Percentiles rank a stretch among this genome's conserved stretches.
Conservation (phyloP, 2,113 vertebrate genomes). For the western clawed frog (Xenopus tropicalis) region DNA sequence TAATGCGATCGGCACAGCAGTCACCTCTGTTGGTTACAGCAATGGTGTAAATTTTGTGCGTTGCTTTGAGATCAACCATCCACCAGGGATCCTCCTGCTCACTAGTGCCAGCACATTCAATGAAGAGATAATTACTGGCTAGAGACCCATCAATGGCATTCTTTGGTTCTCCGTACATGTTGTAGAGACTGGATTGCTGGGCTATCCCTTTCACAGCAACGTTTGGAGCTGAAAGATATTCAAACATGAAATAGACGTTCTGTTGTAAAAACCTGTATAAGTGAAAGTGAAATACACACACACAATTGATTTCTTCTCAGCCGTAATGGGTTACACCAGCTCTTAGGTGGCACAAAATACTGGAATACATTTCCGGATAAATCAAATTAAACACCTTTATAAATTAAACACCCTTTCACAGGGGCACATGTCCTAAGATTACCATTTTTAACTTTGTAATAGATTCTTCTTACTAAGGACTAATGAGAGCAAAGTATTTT, state of each 20-base stretch:
- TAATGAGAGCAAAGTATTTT: too few species aligned
- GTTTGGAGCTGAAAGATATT: slow-evolving; percentile 36
- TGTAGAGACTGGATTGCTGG: slow-evolving; percentile 43
- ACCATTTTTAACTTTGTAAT: too few species aligned
- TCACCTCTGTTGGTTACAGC: slow-evolving; percentile 23
- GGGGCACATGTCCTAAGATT: too few species aligned
- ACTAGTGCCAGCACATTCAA: slow-evolving; percentile 38
- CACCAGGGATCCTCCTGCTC: slow-evolving; percentile 12
- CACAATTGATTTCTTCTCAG: too few species aligned
- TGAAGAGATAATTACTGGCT: slow-evolving; percentile 30
- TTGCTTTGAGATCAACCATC: slow-evolving; percentile 27
- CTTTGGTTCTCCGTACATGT: slow-evolving; percentile 22
- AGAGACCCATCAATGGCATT: slow-evolving; percentile 46
- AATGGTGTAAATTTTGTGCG: slow-evolving; percentile 20
- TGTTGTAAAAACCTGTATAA: too few species aligned
- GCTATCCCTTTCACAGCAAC: slow-evolving; percentile 36
- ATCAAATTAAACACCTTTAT: too few species aligned
- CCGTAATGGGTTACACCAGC: too few species aligned
- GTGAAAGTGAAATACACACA: too few species aligned
- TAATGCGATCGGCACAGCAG: slow-evolving; percentile 15
- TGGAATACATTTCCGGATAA: too few species aligned
- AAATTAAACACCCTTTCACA: too few species aligned
- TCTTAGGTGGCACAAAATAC: too few species aligned
- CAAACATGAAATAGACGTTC: background rate
- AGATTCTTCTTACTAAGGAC: too few species aligned